Conservation (phyloP, 2,888 invertebrate species). For the Drosophila sordidula region DNA sequence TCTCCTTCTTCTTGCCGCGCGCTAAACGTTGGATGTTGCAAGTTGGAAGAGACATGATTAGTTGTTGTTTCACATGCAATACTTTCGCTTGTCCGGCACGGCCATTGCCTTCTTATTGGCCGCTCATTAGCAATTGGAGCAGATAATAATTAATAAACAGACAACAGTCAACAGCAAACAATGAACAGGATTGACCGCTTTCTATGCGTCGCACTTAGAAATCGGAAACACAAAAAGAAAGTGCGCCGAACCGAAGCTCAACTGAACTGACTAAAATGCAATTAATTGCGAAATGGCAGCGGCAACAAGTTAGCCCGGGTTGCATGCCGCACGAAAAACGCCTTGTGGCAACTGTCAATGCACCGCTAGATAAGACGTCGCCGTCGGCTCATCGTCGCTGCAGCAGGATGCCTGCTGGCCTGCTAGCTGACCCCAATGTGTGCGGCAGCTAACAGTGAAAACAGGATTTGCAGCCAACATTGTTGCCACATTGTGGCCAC, state of each 20-base stretch:
- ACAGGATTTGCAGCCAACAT: slow-evolving; percentile 71
- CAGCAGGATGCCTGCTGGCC: slow-evolving; percentile 23
- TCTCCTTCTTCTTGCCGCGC: slow-evolving; percentile 92
- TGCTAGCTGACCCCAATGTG: slow-evolving; percentile 70
- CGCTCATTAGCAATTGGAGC: slow-evolving; percentile 77
- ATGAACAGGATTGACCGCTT: slow-evolving; percentile 75
- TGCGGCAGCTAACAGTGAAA: slow-evolving; percentile 72
- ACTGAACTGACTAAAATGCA: slow-evolving; percentile 64
- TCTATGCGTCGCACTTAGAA: slow-evolving; percentile 65
- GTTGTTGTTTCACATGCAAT: slow-evolving; percentile 48
- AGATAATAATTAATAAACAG: slow-evolving; percentile 53
- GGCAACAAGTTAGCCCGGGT: slow-evolving; percentile 48
- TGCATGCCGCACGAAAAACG: slow-evolving; percentile 14
- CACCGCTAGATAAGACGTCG: slow-evolving; percentile 62
- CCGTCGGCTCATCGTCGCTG: slow-evolving; percentile 17
- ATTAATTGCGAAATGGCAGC: slow-evolving; percentile 57
- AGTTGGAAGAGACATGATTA: slow-evolving; percentile 18
- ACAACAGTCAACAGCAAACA: slow-evolving; percentile 5
- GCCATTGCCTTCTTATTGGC: slow-evolving; percentile 36
- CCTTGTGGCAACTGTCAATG: slow-evolving; percentile 61
- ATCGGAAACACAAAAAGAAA: slow-evolving; percentile 75
- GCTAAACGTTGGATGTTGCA: slow-evolving; percentile 84
- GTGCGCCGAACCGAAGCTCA: slow-evolving; percentile 66
- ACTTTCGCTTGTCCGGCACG: slow-evolving; percentile 71
- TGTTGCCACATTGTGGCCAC: slow-evolving; percentile 27